These are phyloP conservation scores for Lithophane ornitopus DNA, from an alignment of 2,888 invertebrate genomes.

Conservation along the genomic window DNA sequence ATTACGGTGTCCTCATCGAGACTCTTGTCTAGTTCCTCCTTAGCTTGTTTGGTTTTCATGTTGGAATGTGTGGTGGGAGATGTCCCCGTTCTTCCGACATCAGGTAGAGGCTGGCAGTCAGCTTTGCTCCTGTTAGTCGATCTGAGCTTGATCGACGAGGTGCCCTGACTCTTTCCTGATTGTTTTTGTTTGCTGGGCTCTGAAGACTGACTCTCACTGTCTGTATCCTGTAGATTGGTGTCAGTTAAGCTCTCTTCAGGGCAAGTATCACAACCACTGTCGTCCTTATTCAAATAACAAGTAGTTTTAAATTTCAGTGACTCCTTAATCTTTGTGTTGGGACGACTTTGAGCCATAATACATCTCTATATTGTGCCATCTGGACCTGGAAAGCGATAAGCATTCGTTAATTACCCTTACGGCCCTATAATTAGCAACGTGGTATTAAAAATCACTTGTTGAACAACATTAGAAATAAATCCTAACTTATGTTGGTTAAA, in stretches of 20 bases:
- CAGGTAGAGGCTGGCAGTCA: constrained; percentile 81
- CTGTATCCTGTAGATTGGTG: constrained; percentile 52
- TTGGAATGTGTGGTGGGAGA: constrained; percentile 88
- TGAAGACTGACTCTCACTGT: constrained; percentile 58
- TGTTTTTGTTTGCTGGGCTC: constrained; percentile 50
- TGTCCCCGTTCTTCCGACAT: constrained; percentile 88
- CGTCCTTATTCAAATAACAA: constrained; percentile 63
- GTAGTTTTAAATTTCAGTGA: constrained; percentile 66
- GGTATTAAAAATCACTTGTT: constrained; percentile 72
- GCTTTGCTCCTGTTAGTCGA: constrained; percentile 72
- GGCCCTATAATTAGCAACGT: constrained; percentile 71
- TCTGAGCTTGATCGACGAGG: constrained; percentile 71
- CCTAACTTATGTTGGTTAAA: constrained; percentile 53
- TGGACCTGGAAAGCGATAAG: constrained; percentile 81
- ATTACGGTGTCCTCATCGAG: constrained; percentile 84
- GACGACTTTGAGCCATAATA: constrained; percentile 76
- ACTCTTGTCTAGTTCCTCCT: constrained; percentile 86
- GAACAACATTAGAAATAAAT: constrained; percentile 61
- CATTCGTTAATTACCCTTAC: constrained; percentile 65
- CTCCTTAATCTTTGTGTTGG: constrained; percentile 71
- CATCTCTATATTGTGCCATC: constrained; percentile 75
- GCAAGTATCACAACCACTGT: constrained; percentile 69
- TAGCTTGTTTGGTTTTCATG: constrained; percentile 89
- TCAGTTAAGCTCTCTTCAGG: constrained; percentile 65
- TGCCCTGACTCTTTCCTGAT: constrained; percentile 54